Conservation (phyloP, 2,888 invertebrate genomes). For the Blera fallax region DNA sequence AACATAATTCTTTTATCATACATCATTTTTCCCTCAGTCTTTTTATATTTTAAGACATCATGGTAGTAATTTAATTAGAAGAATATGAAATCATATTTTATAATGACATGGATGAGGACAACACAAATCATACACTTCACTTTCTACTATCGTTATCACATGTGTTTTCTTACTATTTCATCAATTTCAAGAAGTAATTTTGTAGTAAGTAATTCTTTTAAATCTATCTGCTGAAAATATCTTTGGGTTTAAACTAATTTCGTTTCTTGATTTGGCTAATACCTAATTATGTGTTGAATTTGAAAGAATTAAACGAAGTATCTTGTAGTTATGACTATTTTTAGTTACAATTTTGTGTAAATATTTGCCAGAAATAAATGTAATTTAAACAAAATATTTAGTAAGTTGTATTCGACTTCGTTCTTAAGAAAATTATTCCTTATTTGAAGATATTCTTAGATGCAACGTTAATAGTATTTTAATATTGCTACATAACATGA, state of each 20-base stretch:
- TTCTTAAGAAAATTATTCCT: conserved; percentile 20
- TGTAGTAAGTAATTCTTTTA: conserved; percentile 10
- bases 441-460: not conserved
- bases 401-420: conserved; percentile 14
- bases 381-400: conserved; percentile 35
- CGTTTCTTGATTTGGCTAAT: not conserved
- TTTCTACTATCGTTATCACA: not conserved
- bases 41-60: not conserved
- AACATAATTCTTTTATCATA: not conserved
- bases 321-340: conserved; percentile 20
- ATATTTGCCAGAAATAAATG: conserved; percentile 55
- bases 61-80: not conserved
- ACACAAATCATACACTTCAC: conserved; percentile 3
- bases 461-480: conserved; percentile 23
- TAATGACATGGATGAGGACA: conserved; percentile 3
- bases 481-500: conserved; percentile 18
- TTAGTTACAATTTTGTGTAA: conserved; percentile 24
- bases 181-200: conserved; percentile 14
- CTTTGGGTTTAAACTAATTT: not conserved
- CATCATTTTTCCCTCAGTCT: not conserved
- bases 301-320: not conserved
- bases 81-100: not conserved
- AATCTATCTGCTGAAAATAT: not conserved
- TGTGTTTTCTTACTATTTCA: conserved; percentile 19
- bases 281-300: conserved; percentile 19